Conservation (phyloP, 2,797 vertebrate genomes). For the Scyliorhinus canicula region DNA sequence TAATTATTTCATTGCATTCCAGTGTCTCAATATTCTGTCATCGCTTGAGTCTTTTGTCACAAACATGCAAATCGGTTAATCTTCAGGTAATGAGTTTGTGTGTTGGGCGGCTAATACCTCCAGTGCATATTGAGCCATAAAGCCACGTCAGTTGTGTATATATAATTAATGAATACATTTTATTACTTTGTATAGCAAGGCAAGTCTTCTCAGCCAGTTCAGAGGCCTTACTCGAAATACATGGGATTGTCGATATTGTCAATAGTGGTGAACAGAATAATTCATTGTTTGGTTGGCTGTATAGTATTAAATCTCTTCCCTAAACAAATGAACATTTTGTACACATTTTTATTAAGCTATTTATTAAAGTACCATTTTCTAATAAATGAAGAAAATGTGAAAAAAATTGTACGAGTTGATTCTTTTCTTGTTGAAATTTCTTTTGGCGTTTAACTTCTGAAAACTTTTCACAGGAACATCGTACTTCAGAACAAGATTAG, state of each 20-base stretch:
- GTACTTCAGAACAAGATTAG: too few species aligned
- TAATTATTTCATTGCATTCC: background rate
- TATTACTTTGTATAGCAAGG: conserved; percentile 28
- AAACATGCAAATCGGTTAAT: conserved; percentile 20
- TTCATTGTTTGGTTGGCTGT: conserved; percentile 27
- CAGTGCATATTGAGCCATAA: conserved; percentile 26
- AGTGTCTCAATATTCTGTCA: background rate
- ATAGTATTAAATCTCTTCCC: conserved; percentile 32
- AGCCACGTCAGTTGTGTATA: background rate
- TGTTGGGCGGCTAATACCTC: background rate
- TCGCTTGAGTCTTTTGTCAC: background rate
- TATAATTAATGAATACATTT: conserved; percentile 12
- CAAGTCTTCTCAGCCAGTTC: conserved; percentile 22
- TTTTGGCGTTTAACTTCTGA: background rate
- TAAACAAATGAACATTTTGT: conserved; percentile 36
- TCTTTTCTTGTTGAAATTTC: background rate
- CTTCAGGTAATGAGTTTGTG: conserved; percentile 25
- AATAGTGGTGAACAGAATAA: conserved; percentile 15
- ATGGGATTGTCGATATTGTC: conserved; percentile 13
- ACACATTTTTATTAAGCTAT: conserved; percentile 38
- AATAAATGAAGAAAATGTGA: conserved; percentile 29
- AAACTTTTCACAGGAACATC: background rate
- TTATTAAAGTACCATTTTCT: conserved; percentile 34
- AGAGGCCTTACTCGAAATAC: conserved; percentile 14
- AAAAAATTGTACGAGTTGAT: background rate